Conservation (phyloP, 2,888 invertebrate species). For the Oxystoma pomonae region DNA sequence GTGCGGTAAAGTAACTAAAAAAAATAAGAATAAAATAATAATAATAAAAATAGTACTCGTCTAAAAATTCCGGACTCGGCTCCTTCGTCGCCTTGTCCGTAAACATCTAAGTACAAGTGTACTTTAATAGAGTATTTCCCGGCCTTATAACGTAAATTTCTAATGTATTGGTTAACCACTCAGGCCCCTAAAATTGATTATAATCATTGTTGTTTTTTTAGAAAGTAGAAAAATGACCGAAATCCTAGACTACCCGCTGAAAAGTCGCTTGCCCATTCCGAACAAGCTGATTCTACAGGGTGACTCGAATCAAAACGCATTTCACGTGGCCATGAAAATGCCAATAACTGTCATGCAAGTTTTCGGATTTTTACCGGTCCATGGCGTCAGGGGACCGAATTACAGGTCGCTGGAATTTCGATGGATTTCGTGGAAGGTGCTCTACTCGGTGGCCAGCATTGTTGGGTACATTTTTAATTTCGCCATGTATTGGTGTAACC, state of each 20-base stretch:
- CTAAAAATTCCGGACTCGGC: no score
- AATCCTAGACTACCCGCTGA: background rate
- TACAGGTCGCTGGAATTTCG: conserved; percentile 20
- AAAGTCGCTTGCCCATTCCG: background rate
- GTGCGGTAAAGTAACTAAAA: no score
- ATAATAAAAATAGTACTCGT: no score
- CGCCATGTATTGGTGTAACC: conserved; percentile 3
- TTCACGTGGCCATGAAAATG: conserved; percentile 20
- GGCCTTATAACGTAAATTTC: no score
- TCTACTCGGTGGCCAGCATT: conserved; percentile 19
- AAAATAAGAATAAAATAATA: no score
- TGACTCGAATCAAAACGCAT: conserved; percentile 7
- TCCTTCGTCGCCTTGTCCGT: no score
- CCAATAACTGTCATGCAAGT: conserved; percentile 24
- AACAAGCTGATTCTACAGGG: conserved; percentile 4
- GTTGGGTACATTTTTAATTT: conserved; percentile 14
- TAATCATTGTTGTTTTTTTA: background rate
- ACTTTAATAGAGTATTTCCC: no score
- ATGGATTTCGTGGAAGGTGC: conserved; percentile 24
- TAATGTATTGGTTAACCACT: no score
- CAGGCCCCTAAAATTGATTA: no score
- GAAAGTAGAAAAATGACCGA: background rate
- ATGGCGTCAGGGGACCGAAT: conserved; percentile 16
- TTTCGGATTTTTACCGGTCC: conserved; percentile 28
- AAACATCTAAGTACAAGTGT: no score